A percentile compares a stretch with the other conserved stretches of the same genome.
Evolutionary conservation across 2,888 invertebrate genomes (phyloP).

Genomic region (Cantharis rufa): DNA sequence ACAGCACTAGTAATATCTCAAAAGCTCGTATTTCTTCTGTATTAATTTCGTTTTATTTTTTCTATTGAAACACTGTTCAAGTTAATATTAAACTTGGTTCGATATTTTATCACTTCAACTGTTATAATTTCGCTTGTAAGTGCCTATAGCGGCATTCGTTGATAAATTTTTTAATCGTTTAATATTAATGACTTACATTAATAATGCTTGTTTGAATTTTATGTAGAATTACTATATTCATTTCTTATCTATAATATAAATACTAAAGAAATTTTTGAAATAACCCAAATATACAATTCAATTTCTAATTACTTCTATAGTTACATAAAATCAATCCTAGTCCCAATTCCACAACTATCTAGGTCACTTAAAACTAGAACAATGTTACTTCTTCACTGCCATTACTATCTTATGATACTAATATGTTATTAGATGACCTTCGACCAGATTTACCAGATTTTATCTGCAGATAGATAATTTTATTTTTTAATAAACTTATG

Average conservation of each 20-base stretch:
- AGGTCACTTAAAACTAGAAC: not conserved
- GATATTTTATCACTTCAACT: not conserved
- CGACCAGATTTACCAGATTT: too few relatives aligned
- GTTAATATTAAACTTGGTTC: constrained; percentile 28
- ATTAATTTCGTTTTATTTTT: constrained; percentile 41
- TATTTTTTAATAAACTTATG: too few relatives aligned
- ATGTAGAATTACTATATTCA: not conserved
- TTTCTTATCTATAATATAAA: not conserved
- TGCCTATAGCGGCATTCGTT: not conserved
- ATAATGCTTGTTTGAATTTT: not conserved
- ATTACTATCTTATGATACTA: not conserved
- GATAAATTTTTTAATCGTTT: not conserved
- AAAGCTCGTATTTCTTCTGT: constrained; percentile 38
- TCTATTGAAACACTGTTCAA: constrained; percentile 38
- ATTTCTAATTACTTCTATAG: not conserved
- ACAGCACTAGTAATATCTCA: constrained; percentile 39
- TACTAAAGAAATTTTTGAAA: not conserved
- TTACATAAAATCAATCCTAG: not conserved
- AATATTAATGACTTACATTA: not conserved
- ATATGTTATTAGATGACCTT: too few relatives aligned
- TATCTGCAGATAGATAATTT: too few relatives aligned
- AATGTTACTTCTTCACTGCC: not conserved
- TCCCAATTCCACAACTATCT: not conserved
- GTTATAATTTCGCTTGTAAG: not conserved
- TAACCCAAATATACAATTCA: not conserved